Evolutionary conservation across 1,140 invertebrate species (phyloP).

Genomic region (Camponotus pennsylvanicus): DNA sequence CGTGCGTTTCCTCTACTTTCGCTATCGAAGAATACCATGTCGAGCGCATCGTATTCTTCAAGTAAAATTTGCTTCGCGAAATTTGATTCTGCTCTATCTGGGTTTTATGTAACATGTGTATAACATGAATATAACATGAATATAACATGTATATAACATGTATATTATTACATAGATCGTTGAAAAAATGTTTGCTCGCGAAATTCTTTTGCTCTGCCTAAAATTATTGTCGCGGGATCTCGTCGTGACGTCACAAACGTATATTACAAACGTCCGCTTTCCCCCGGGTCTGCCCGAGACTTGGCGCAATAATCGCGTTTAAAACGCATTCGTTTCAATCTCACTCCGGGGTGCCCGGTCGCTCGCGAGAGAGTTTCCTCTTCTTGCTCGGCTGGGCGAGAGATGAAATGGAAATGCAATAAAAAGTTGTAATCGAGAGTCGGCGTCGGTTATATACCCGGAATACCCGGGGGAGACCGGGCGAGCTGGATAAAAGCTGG

Average conservation of each 20-base stretch:
- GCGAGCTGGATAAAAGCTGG: slow-evolving; percentile 24
- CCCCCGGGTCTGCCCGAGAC: slow-evolving; percentile 31
- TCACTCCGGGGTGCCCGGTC: slow-evolving; percentile 65
- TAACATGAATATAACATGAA: too few relatives aligned
- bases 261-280: slow-evolving; percentile 49
- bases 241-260: slow-evolving; percentile 15
- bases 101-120: not conserved
- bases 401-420: slow-evolving; percentile 85
- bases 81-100: not conserved
- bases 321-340: slow-evolving; percentile 82
- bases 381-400: slow-evolving; percentile 54
- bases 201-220: not conserved
- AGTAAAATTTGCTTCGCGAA: not conserved
- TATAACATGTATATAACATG: too few relatives aligned
- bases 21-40: not conserved
- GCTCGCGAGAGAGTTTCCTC: slow-evolving; percentile 66
- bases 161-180: not conserved
- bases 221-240: slow-evolving; percentile 36
- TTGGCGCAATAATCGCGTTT: slow-evolving; percentile 80
- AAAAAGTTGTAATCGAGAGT: slow-evolving; percentile 84
- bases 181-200: not conserved
- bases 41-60: not conserved
- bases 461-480: slow-evolving; percentile 5
- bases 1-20: not conserved
- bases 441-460: slow-evolving; percentile 42